These are phyloP conservation scores for Pseudoatta argentina DNA, from an alignment of 1,140 invertebrate species.

Conservation along the genomic window DNA sequence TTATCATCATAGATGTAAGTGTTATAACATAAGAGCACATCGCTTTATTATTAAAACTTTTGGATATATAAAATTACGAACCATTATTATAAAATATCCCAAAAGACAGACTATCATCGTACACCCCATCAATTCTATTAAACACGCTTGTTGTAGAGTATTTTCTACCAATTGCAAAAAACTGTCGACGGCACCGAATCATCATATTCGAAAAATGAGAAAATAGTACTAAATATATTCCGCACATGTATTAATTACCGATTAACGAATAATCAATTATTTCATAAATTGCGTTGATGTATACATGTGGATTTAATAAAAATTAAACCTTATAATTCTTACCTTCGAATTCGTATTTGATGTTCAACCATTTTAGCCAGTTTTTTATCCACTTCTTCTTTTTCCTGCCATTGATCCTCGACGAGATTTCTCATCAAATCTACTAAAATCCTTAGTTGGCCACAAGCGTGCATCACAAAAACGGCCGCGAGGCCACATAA, in stretches of 20 bases:
- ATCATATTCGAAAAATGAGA: not conserved
- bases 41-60: not conserved
- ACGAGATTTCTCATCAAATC: constrained; percentile 32
- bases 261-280: not conserved
- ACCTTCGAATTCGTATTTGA: constrained; percentile 68
- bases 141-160: constrained; percentile 74
- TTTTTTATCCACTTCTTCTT: constrained; percentile 51
- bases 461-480: constrained; percentile 45
- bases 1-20: constrained; percentile 66
- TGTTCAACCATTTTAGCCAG: constrained; percentile 73
- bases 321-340: not conserved
- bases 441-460: constrained; percentile 22
- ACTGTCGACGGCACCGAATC: constrained; percentile 42
- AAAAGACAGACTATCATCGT: constrained; percentile 78
- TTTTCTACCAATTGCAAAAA: constrained; percentile 72
- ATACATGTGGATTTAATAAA: not conserved
- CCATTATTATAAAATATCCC: constrained; percentile 78
- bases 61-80: constrained; percentile 47
- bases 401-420: not conserved
- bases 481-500: not conserved
- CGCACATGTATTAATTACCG: not conserved
- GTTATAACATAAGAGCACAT: constrained; percentile 57
- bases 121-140: constrained; percentile 79
- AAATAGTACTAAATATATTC: not conserved
- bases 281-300: not conserved